Percentiles rank a stretch among this genome's conserved stretches.
Evolutionary conservation across 2,797 vertebrate genomes (phyloP).

Genomic region (Darevskia nairensis): DNA sequence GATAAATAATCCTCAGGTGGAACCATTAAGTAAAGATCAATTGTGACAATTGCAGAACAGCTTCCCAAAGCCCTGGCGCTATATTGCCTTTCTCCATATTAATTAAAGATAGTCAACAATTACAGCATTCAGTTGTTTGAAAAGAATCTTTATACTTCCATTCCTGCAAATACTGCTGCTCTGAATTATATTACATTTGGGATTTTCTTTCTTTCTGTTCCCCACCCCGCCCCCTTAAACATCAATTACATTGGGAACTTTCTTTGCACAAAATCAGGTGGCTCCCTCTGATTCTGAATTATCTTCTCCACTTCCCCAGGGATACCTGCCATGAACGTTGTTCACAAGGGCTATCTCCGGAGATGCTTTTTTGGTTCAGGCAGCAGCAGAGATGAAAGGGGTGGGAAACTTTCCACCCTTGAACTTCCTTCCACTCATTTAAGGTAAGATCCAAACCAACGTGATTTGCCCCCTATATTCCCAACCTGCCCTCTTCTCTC

Average conservation of each 20-base stretch:
- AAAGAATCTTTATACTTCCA: constrained; percentile 38
- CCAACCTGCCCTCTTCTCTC: too few species aligned
- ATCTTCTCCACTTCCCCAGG: too few species aligned
- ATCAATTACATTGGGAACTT: not conserved
- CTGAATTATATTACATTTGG: constrained; percentile 26
- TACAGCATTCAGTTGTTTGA: constrained; percentile 55
- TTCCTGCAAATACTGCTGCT: constrained; percentile 32
- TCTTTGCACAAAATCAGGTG: not conserved
- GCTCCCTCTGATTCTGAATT: too few species aligned
- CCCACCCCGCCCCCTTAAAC: not conserved
- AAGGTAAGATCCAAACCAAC: not conserved
- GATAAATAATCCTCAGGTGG: constrained; percentile 70
- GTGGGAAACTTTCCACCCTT: not conserved
- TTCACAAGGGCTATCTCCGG: too few species aligned
- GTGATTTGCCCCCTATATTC: not conserved
- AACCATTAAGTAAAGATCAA: constrained; percentile 73
- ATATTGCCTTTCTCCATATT: constrained; percentile 64
- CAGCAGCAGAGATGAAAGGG: too few species aligned
- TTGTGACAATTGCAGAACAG: constrained; percentile 60
- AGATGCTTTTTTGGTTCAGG: not conserved
- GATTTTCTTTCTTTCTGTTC: not conserved
- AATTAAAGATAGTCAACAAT: constrained; percentile 66
- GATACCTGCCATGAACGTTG: too few species aligned
- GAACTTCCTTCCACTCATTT: not conserved
- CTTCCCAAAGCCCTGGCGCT: constrained; percentile 58